phyloP scores from a whole-genome alignment of 2,797 vertebrate genomes.

The Rousettus madagascariensis region DNA sequence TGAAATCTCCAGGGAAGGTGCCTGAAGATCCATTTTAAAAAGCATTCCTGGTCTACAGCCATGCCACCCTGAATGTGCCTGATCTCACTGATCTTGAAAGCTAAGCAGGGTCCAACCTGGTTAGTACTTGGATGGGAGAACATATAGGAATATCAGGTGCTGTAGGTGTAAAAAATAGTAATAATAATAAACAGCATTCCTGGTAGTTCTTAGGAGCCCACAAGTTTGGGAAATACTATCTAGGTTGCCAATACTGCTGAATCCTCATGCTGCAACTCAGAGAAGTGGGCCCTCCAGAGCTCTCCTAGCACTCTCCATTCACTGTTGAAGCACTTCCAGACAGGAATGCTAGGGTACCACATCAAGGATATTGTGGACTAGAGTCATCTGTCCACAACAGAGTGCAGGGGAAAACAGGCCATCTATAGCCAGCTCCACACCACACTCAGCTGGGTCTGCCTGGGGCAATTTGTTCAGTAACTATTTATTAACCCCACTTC shows the following conservation, averaged over 20 bases:
- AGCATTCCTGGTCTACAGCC: background rate
- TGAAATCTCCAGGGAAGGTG: background rate
- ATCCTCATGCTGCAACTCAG: background rate
- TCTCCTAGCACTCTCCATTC: background rate
- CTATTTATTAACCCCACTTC: background rate
- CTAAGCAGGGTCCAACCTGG: too few relatives aligned
- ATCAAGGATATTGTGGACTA: background rate
- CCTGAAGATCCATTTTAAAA: background rate
- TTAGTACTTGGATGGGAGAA: too few relatives aligned
- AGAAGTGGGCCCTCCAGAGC: background rate
- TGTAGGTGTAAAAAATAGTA: too few relatives aligned
- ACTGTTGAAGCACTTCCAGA: background rate
- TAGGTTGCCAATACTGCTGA: background rate
- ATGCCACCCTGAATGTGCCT: too few relatives aligned
- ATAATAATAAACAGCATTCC: background rate
- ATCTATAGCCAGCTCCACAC: background rate
- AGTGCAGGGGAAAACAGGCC: background rate
- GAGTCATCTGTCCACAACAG: background rate
- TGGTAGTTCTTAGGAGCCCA: background rate
- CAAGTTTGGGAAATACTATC: background rate
- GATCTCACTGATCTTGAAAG: too few relatives aligned
- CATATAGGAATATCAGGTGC: too few relatives aligned
- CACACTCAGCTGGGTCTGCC: background rate
- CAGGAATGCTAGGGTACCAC: background rate
- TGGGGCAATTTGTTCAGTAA: background rate